Evolutionary conservation across 2,888 invertebrate species (phyloP).

Genomic region (Apeira syringaria): DNA sequence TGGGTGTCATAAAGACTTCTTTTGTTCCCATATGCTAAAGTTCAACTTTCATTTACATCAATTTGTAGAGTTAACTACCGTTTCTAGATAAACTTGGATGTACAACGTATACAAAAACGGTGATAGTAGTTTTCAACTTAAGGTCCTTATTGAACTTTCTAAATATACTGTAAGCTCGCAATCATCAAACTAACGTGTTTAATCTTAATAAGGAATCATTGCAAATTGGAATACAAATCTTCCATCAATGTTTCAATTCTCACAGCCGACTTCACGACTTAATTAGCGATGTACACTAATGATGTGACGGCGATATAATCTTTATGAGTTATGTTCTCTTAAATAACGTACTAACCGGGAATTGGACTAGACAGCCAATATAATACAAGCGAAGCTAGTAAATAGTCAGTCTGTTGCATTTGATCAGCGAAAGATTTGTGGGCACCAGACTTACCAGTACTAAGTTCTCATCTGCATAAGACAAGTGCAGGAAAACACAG

Average conservation of each 20-base stretch:
- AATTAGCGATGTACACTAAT: conserved; percentile 17
- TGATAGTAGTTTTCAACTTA: no score
- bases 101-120: no score
- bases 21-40: conserved; percentile 10
- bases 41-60: conserved; percentile 18
- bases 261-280: conserved; percentile 50
- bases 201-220: conserved; percentile 1
- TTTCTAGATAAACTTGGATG: conserved; percentile 4
- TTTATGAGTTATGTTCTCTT: conserved; percentile 5
- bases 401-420: conserved; percentile 6
- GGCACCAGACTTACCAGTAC: conserved; percentile 20
- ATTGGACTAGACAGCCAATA: not conserved
- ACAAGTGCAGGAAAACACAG: conserved; percentile 69
- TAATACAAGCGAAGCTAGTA: conserved; percentile 1
- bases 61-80: conserved; percentile 4
- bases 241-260: conserved; percentile 36
- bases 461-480: conserved; percentile 53
- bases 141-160: not conserved
- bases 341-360: conserved; percentile 9
- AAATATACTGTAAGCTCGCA: conserved; percentile 2
- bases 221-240: conserved; percentile 6
- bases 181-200: not conserved
- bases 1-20: conserved; percentile 34
- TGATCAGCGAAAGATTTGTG: conserved; percentile 20
- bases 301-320: conserved; percentile 4